Conservation (phyloP, 2,113 vertebrate species). For the Orthochromis indermauri region DNA sequence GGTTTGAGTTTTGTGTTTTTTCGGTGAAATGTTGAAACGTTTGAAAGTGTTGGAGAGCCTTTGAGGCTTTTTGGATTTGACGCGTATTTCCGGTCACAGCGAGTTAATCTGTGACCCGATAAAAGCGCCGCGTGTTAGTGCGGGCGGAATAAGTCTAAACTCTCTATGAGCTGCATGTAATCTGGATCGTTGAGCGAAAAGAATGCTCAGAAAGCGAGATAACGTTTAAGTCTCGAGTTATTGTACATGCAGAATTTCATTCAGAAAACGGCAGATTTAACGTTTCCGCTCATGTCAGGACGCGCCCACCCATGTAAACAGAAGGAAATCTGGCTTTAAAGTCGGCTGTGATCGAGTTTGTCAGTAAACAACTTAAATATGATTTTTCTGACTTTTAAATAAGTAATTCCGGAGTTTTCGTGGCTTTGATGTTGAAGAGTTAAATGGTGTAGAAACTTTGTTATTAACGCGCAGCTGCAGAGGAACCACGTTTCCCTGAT, state of each 20-base stretch:
- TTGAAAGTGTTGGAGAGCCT: background rate
- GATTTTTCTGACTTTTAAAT: background rate
- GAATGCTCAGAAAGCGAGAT: background rate
- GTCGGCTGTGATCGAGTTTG: background rate
- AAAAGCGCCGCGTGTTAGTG: background rate
- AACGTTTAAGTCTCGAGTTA: background rate
- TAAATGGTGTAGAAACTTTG: background rate
- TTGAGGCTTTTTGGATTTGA: background rate
- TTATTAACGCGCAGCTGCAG: background rate
- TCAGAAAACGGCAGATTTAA: background rate
- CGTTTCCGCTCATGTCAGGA: background rate
- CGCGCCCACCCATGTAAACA: background rate
- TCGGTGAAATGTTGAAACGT: background rate
- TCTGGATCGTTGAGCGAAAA: background rate
- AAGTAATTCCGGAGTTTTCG: background rate
- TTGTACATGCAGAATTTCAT: background rate
- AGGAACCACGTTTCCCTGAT: background rate
- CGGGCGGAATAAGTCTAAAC: background rate
- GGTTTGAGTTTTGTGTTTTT: background rate
- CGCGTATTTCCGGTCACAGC: background rate
- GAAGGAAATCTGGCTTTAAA: fast-evolving
- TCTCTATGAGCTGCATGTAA: background rate
- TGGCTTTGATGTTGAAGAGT: background rate
- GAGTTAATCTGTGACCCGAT: background rate
- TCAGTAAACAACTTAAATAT: background rate